A percentile compares a stretch with the other conserved stretches of the same genome.
Evolutionary conservation across 92 coral and sea anemone species (phyloP).

Genomic region (Virgularia gustaviana): DNA sequence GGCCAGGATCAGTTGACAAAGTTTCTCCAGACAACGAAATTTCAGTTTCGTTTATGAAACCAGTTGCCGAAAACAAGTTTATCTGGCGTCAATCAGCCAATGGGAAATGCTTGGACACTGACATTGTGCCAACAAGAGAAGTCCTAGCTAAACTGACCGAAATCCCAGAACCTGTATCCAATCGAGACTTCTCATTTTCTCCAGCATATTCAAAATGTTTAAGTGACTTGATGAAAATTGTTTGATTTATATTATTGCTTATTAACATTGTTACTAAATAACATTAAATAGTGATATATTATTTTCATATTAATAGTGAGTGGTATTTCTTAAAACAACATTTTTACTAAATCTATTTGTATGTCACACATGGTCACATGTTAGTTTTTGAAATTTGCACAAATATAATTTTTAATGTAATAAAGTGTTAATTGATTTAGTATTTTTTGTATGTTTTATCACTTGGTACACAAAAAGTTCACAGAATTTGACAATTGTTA

Average conservation of each 20-base stretch:
- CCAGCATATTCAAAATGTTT: slow-evolving; percentile 20
- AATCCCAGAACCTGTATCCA: slow-evolving; percentile 32
- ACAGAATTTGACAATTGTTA: slow-evolving; percentile 37
- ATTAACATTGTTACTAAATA: neutral
- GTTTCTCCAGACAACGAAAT: slow-evolving; percentile 35
- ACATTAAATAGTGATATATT: too few species aligned
- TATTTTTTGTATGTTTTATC: slow-evolving; percentile 22
- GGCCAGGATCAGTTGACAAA: slow-evolving; percentile 51
- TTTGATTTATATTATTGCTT: too few species aligned
- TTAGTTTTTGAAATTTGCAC: slow-evolving; percentile 21
- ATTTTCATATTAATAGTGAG: too few species aligned
- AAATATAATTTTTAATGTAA: neutral
- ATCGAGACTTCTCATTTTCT: slow-evolving; percentile 10
- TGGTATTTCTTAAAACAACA: too few species aligned
- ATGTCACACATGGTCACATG: too few species aligned
- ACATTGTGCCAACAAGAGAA: slow-evolving; percentile 36
- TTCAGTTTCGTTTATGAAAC: slow-evolving; percentile 49
- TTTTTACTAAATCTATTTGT: too few species aligned
- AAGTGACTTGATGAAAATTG: slow-evolving; percentile 32
- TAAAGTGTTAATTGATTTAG: slow-evolving; percentile 9
- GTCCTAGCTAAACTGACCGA: slow-evolving; percentile 31
- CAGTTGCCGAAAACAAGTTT: slow-evolving; percentile 45
- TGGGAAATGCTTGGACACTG: too few species aligned
- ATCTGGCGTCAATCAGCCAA: slow-evolving; percentile 35
- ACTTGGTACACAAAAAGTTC: slow-evolving; percentile 16